Evolutionary conservation across 2,888 invertebrate genomes (phyloP), one percentile per base, ranked within the genome.

Genomic region (Romanomermis culicivorax): DNA sequence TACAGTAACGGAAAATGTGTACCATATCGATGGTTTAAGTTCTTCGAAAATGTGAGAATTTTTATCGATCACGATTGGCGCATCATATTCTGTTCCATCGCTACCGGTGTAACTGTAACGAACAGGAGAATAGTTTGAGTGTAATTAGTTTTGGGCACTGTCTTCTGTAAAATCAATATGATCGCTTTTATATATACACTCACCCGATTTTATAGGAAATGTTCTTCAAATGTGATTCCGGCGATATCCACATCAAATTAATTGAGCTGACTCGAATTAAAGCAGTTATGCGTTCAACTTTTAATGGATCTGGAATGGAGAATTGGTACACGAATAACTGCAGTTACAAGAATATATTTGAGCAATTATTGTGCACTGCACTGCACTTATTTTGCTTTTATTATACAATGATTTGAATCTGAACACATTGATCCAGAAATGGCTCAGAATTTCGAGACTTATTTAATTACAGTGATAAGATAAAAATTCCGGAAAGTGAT

Each of bases 41-140:
- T 53, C 23, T 4, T 42, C 27, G 42, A 53, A 53, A 2, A 42
- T 26, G 26, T 53, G 23, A 17, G 24, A 3, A 11, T 25, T 20
- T n/a, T 47, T 4, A 25, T 47, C 14, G 3, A 24, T 17, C 4
- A 53, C 25, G n/a, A 27, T 23, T 3, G 47, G 7, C 14, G 53
- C 17, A 4, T 26, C 45, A 11, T 11, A 17, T 26, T 53, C 53
- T 17, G 25, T 17, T 7, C 53, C 53, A 26, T 53, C 53, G 25
- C 53, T 53, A 24, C 53, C 53, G 4, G 53, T 42, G 25, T 47
- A 53, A 17, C 53, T 53, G 45, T 17, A 52, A 52, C 11, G 11
- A 36, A 36, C 17, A 36, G 36, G 17, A 36, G 7, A 7, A 45
- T 7, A 45, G 36, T 11, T 36, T 36, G 36, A 36, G 36, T 11